Percentiles rank a stretch among this genome's conserved stretches.
phyloP scores from a whole-genome alignment of 2,888 invertebrate genomes.

The Myopa tessellatipennis region DNA sequence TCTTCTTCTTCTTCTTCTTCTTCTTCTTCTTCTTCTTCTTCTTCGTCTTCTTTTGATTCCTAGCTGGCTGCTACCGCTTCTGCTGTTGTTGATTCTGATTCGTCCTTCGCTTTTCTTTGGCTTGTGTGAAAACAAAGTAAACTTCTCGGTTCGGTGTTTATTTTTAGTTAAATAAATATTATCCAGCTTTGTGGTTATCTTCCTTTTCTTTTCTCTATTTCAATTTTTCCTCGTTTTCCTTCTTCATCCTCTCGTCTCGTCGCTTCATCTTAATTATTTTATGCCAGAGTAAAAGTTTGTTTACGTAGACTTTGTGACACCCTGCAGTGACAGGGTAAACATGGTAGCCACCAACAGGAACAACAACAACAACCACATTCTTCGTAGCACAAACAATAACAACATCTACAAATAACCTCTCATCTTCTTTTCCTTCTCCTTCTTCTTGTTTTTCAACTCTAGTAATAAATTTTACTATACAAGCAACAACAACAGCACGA shows the following conservation, averaged over 20 bases:
- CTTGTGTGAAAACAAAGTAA: too few species aligned
- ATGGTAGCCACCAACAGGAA: background rate
- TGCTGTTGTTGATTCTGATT: background rate
- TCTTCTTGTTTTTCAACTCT: too few species aligned
- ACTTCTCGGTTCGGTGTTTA: background rate
- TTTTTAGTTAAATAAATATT: conserved; percentile 33
- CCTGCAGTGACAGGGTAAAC: conserved; percentile 23
- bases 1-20: too few species aligned
- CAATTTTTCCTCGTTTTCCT: background rate
- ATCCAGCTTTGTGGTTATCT: conserved; percentile 17
- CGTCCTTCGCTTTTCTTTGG: too few species aligned
- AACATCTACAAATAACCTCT: too few species aligned
- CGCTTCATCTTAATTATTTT: background rate
- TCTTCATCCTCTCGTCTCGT: background rate
- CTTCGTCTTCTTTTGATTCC: too few species aligned
- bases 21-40: too few species aligned
- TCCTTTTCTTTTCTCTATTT: background rate
- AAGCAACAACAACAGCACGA: conserved; percentile 2
- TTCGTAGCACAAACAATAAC: too few species aligned
- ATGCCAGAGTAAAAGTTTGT: background rate
- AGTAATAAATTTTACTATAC: background rate
- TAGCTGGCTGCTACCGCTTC: background rate
- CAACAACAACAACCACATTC: too few species aligned
- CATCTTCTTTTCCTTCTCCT: too few species aligned
- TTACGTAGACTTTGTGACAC: conserved; percentile 32